phyloP scores from a whole-genome alignment of 2,113 vertebrate species.

The Vombatus ursinus region DNA sequence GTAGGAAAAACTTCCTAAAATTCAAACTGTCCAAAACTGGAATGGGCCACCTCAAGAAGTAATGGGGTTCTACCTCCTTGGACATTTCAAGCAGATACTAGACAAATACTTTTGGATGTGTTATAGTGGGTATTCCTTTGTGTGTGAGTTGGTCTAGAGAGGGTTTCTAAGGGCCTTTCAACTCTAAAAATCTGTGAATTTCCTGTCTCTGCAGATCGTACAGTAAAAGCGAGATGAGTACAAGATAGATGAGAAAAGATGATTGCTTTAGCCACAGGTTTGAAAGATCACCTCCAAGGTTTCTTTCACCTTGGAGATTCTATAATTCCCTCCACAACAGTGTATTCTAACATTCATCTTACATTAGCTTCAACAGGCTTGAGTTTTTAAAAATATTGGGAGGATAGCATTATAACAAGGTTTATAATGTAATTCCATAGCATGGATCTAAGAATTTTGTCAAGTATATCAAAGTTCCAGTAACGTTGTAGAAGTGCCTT shows the following conservation, averaged over 20 bases:
- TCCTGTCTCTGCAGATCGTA: not conserved
- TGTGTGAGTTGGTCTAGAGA: not conserved
- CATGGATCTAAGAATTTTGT: not conserved
- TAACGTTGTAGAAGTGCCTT: constrained; percentile 27
- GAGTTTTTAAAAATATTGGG: constrained; percentile 39
- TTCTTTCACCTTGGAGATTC: not conserved
- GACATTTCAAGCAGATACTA: not conserved
- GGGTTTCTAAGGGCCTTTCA: not conserved
- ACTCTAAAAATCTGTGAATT: not conserved
- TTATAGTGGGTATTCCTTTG: not conserved
- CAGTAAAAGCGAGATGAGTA: not conserved
- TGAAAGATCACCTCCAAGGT: not conserved
- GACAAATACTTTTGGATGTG: not conserved
- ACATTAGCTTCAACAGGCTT: not conserved
- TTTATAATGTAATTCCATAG: constrained; percentile 12
- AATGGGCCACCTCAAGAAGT: not conserved
- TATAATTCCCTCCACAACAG: not conserved
- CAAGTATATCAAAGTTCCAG: not conserved
- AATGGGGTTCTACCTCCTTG: not conserved
- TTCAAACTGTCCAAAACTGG: not conserved
- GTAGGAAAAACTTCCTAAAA: not conserved
- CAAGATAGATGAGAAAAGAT: not conserved
- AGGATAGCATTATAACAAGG: not conserved
- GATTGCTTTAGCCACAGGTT: not conserved
- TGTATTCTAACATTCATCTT: constrained; percentile 26